phyloP scores from a whole-genome alignment of 2,888 invertebrate species.

The Thyatira batis region DNA sequence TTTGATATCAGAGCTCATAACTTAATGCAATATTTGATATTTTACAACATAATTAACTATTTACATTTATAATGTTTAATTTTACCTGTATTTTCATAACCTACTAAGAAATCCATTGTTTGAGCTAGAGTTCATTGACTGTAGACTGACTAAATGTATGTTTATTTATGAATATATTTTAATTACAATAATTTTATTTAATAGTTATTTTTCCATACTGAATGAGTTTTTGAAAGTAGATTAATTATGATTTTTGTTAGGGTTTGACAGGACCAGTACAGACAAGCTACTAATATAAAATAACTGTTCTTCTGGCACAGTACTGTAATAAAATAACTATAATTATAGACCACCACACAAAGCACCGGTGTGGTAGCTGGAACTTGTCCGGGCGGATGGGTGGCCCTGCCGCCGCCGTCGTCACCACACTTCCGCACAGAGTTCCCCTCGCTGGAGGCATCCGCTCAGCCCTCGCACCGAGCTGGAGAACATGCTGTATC shows the following conservation, averaged over 20 bases:
- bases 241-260: no score
- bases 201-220: no score
- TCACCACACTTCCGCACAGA: constrained; percentile 97
- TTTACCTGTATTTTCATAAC: background rate
- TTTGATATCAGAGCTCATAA: background rate
- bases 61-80: no score
- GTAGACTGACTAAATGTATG: background rate
- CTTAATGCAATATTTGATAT: background rate
- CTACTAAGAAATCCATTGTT: background rate
- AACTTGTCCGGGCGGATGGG: constrained; percentile 73
- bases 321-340: background rate
- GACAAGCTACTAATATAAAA: no score
- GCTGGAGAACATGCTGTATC: constrained; percentile 64
- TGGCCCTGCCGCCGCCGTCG: constrained; percentile 84
- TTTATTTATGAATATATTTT: background rate
- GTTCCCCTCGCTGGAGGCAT: constrained; percentile 91
- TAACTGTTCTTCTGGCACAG: no score
- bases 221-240: no score
- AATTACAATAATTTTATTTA: no score
- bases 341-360: constrained; percentile 76
- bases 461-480: constrained; percentile 85
- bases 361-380: constrained; percentile 85
- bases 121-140: background rate
- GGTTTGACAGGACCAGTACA: no score
- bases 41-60: background rate